Evolutionary conservation across 2,888 invertebrate genomes (phyloP), one percentile per base, ranked within the genome.

Genomic region (Epinotia bilunana): DNA sequence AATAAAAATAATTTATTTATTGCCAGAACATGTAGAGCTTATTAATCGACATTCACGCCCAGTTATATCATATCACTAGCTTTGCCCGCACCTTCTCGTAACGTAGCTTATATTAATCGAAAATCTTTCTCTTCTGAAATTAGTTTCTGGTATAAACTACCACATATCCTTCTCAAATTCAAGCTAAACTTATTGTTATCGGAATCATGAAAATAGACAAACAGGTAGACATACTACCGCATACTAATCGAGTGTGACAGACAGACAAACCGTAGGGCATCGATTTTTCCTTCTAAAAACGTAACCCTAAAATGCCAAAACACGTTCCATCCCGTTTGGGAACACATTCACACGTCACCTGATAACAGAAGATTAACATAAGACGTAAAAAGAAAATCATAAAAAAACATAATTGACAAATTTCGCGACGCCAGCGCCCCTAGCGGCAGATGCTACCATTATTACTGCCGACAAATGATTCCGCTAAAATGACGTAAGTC

Each of bases 381-480:
- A 53, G 49, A 60, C 33, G 72, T 55, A 72, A 71, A 72, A 62
- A 20, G 39, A 64, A 69, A 76, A 62, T 55, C 64, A 67, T 46
- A 69, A 70, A 68, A 73, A 67, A 69, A 72, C 69, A 23, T 75
- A 75, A 75, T 75, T 75, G 75, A 72, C 75, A 75, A 71, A 75
- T 72, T 75, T 75, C 33, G 20, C 63, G 49, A 53, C 20, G 53
- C 20, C 67, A 68, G n/a, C 43, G 57, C 68, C 68, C 43, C 18
- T 43, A 20, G 16, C 11, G 43, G 80, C 92, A 92, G 87, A 88
- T 91, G 92, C 83, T 83, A 84, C 86, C 85, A 87, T 89, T 87
- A 90, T 92, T 92, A 90, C 90, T 90, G 11, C n/a, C 53, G 13
- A 39, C 39, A 39, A 9, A 39, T 39, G 39, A 9, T 39, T 39